Percentiles rank a stretch among this genome's conserved stretches.
Conservation (phyloP, 1,140 invertebrate genomes). For the Dolichoris vasculosae region DNA sequence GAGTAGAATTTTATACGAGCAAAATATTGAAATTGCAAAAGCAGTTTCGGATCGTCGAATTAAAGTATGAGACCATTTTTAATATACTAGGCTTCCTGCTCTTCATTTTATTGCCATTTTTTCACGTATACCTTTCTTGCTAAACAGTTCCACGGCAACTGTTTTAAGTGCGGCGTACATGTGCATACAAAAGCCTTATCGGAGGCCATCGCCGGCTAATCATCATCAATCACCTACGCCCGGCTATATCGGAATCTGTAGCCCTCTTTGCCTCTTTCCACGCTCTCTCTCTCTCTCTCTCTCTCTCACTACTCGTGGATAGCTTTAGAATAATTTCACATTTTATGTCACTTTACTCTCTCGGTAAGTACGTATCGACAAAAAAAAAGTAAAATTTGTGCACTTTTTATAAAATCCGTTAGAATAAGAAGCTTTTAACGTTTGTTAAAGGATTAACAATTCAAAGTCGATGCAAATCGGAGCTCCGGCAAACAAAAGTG, state of each 20-base stretch:
- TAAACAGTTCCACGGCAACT: background rate
- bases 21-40: background rate
- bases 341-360: too few species aligned
- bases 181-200: constrained; percentile 59
- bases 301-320: too few species aligned
- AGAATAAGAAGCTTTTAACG: too few species aligned
- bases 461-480: background rate
- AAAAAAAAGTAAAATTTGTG: too few species aligned
- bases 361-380: too few species aligned
- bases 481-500: constrained; percentile 43
- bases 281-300: background rate
- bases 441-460: too few species aligned
- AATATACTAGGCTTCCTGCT: background rate
- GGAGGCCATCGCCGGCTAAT: constrained; percentile 66
- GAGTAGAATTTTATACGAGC: background rate
- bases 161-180: background rate
- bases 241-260: background rate
- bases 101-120: background rate
- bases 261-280: background rate
- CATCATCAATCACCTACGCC: constrained; percentile 70
- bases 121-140: background rate
- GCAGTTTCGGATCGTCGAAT: background rate
- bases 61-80: background rate
- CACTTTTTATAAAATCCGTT: too few species aligned
- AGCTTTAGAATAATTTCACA: too few species aligned